Conservation (phyloP, 2,888 invertebrate genomes). For the Pheosia gnoma region DNA sequence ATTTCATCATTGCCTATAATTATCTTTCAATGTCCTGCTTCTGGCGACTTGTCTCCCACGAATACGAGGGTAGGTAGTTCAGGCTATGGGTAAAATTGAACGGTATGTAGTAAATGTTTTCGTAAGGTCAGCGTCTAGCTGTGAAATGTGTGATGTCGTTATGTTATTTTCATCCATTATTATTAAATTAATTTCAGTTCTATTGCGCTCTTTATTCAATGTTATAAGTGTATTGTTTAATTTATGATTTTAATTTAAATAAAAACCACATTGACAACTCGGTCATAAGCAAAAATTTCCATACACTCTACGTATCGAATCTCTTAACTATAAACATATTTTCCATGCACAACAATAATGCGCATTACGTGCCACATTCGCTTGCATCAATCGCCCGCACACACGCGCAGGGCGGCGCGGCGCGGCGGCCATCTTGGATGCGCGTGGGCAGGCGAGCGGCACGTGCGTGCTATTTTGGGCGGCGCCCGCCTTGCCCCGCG, state of each 20-base stretch:
- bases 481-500: slow-evolving; percentile 66
- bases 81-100: too few relatives aligned
- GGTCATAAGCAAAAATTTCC: slow-evolving; percentile 13
- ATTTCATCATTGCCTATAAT: too few relatives aligned
- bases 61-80: too few relatives aligned
- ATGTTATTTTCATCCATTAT: too few relatives aligned
- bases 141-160: too few relatives aligned
- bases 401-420: slow-evolving; percentile 45
- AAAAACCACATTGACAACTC: neutral
- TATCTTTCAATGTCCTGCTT: too few relatives aligned
- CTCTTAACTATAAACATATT: slow-evolving; percentile 36
- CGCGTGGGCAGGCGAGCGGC: slow-evolving; percentile 80
- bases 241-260: neutral
- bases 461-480: slow-evolving; percentile 83
- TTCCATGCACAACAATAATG: slow-evolving; percentile 42
- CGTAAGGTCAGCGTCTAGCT: too few relatives aligned
- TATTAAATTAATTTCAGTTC: too few relatives aligned
- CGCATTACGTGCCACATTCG: slow-evolving; percentile 42
- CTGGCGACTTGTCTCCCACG: too few relatives aligned
- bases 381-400: slow-evolving; percentile 60
- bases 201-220: too few relatives aligned
- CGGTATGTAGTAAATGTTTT: too few relatives aligned
- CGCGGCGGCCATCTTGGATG: slow-evolving; percentile 77
- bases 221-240: too few relatives aligned
- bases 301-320: slow-evolving; percentile 20